Evolutionary conservation across 2,113 vertebrate species (phyloP).

Genomic region (Crypturellus undulatus): DNA sequence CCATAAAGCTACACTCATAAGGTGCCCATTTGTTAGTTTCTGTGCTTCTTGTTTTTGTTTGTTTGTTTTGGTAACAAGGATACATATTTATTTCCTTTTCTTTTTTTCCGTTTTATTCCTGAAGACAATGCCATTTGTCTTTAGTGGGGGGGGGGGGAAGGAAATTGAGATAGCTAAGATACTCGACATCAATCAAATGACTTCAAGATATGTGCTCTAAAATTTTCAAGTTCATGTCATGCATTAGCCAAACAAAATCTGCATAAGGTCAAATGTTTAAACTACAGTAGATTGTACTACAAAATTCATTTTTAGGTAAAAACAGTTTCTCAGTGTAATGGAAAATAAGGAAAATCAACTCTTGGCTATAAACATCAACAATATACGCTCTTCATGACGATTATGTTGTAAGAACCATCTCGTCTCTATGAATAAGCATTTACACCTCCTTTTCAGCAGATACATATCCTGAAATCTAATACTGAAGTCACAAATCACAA

Average conservation of each 20-base stretch:
- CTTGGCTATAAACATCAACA: slow-evolving; percentile 11
- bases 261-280: rapidly evolving
- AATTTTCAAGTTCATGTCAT: background rate
- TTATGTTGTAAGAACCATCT: background rate
- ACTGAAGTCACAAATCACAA: background rate
- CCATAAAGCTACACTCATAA: background rate
- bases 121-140: background rate
- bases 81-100: background rate
- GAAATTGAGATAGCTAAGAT: background rate
- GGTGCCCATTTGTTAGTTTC: background rate
- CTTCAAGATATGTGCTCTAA: background rate
- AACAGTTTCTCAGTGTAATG: background rate
- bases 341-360: background rate
- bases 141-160: too few species aligned
- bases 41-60: background rate
- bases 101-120: background rate
- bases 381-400: background rate
- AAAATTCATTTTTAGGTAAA: background rate
- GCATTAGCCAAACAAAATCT: background rate
- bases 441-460: slow-evolving; percentile 21
- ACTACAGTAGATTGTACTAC: background rate
- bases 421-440: slow-evolving; percentile 13
- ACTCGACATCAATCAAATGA: background rate
- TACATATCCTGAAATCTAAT: background rate
- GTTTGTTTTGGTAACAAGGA: background rate